These are phyloP conservation scores for Scortum barcoo DNA, from an alignment of 2,113 vertebrate genomes.

Conservation along the genomic window DNA sequence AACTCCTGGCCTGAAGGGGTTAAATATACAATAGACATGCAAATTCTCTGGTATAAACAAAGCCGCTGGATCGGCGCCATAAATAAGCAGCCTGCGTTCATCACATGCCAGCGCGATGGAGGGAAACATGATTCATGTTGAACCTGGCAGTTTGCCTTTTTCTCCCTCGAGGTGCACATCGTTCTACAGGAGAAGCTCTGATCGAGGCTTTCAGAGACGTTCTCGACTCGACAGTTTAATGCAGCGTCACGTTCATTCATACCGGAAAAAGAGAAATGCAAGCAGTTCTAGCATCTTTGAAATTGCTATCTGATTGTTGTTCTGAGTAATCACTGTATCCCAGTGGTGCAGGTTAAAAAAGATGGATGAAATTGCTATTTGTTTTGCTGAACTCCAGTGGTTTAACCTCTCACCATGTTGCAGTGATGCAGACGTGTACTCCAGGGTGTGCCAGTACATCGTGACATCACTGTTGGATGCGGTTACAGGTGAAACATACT, in stretches of 20 bases:
- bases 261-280: not conserved
- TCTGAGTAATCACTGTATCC: not conserved
- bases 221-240: not conserved
- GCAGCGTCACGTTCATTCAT: not conserved
- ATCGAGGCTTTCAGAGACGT: not conserved
- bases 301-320: not conserved
- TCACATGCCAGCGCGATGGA: conserved; percentile 17
- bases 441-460: no score
- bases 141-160: not conserved
- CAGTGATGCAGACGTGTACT: not conserved
- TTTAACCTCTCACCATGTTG: not conserved
- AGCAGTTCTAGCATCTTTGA: not conserved
- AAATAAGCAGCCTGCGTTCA: conserved; percentile 70
- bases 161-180: not conserved
- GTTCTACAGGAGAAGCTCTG: not conserved
- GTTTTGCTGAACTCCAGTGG: not conserved
- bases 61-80: conserved; percentile 46
- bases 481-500: not conserved
- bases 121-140: conserved; percentile 40
- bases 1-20: conserved; percentile 6
- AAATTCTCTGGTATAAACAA: conserved; percentile 66
- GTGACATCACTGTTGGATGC: no score
- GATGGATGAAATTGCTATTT: no score
- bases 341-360: not conserved
- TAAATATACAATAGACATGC: conserved; percentile 74